These are phyloP conservation scores for Rafetus swinhoei DNA, from an alignment of 2,113 vertebrate genomes.

Conservation along the genomic window DNA sequence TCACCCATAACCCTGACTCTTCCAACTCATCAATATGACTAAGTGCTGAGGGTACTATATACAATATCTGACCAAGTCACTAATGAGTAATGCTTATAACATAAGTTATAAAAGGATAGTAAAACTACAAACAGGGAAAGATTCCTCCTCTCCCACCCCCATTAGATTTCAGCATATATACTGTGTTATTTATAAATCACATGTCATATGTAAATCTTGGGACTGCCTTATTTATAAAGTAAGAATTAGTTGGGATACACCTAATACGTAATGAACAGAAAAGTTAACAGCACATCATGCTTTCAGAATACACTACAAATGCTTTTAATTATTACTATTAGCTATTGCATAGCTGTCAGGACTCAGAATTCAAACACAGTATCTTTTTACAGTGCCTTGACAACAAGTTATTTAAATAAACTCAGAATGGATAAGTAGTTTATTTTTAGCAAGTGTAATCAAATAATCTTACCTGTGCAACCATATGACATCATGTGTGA, in stretches of 20 bases:
- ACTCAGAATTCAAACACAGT: neutral
- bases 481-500: neutral
- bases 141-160: neutral
- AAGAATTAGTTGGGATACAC: conserved; percentile 14
- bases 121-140: neutral
- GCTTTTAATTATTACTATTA: neutral
- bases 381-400: neutral
- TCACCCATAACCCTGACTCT: neutral
- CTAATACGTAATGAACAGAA: neutral
- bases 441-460: neutral
- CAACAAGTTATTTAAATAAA: neutral
- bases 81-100: neutral
- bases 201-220: neutral
- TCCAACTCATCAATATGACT: neutral
- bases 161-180: neutral
- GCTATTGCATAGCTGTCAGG: neutral
- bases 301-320: neutral
- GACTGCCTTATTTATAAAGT: neutral
- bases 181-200: neutral
- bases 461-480: neutral
- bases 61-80: neutral
- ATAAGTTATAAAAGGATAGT: neutral
- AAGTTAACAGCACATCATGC: neutral
- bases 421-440: neutral
- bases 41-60: neutral